These are phyloP conservation scores for Cyrtonyx montezumae DNA, from an alignment of 2,113 vertebrate species.

Conservation along the genomic window DNA sequence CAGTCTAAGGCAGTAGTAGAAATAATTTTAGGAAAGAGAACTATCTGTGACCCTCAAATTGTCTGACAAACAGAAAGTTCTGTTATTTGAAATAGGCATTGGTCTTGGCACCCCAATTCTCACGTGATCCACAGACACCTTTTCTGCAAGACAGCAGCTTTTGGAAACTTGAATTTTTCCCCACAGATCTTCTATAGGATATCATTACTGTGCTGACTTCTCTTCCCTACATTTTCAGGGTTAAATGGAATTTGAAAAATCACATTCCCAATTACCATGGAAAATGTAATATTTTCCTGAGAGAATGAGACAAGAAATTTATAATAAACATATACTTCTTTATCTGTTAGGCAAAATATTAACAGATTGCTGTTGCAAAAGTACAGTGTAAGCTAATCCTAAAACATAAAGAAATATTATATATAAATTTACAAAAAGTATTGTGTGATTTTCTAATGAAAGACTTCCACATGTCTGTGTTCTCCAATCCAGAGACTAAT, in stretches of 20 bases:
- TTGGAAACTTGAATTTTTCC: neutral
- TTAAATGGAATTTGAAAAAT: neutral
- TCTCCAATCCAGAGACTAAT: neutral
- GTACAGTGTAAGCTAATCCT: neutral
- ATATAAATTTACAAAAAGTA: neutral
- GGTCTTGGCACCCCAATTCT: neutral
- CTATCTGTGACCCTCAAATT: neutral
- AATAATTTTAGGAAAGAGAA: neutral
- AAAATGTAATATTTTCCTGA: constrained; percentile 8
- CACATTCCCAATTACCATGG: neutral
- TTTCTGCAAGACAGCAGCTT: neutral
- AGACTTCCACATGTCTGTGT: neutral
- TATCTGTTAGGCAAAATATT: neutral
- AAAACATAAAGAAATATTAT: neutral
- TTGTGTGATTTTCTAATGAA: neutral
- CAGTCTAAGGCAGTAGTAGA: neutral
- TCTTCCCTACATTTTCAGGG: neutral
- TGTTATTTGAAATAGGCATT: neutral
- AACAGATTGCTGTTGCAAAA: neutral
- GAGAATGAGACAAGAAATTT: neutral
- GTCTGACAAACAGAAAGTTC: neutral
- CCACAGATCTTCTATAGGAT: neutral
- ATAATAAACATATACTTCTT: neutral
- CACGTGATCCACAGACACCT: neutral
- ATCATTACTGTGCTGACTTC: neutral